These are phyloP conservation scores for Epinotia brunnichana DNA, from an alignment of 2,888 invertebrate species.

Conservation along the genomic window DNA sequence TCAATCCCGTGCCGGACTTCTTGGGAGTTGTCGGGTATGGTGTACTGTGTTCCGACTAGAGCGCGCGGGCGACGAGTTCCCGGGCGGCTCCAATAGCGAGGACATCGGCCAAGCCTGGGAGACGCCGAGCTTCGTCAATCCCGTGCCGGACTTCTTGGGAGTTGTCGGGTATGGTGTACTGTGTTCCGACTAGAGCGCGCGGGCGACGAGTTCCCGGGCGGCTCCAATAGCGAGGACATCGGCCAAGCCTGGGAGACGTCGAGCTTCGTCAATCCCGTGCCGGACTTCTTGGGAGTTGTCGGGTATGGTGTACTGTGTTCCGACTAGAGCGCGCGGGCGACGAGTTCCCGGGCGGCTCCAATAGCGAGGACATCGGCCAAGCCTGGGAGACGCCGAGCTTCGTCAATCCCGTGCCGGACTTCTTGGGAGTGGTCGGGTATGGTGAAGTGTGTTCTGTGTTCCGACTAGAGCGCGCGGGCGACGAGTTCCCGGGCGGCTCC, in stretches of 20 bases:
- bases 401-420: constrained; percentile 95
- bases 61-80: constrained; percentile 81
- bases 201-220: constrained; percentile 85
- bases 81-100: constrained; percentile 90
- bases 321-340: constrained; percentile 87
- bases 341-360: constrained; percentile 88
- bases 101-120: constrained; percentile 88
- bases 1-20: constrained; percentile 96
- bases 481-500: constrained; percentile 87
- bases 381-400: constrained; percentile 89
- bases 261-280: constrained; percentile 92
- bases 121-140: constrained; percentile 90
- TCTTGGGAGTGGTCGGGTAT: constrained; percentile 89
- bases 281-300: constrained; percentile 92
- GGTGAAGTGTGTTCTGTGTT: constrained; percentile 88
- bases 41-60: constrained; percentile 93
- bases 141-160: constrained; percentile 94
- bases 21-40: constrained; percentile 87
- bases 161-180: constrained; percentile 83
- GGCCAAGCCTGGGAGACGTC: constrained; percentile 88
- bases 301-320: constrained; percentile 89
- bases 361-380: constrained; percentile 86
- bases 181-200: constrained; percentile 92
- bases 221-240: constrained; percentile 88
- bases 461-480: constrained; percentile 87